A percentile compares a stretch with the other conserved stretches of the same genome.
Evolutionary conservation across 1,140 invertebrate species (phyloP).

Genomic region (Drosophila arawakana): DNA sequence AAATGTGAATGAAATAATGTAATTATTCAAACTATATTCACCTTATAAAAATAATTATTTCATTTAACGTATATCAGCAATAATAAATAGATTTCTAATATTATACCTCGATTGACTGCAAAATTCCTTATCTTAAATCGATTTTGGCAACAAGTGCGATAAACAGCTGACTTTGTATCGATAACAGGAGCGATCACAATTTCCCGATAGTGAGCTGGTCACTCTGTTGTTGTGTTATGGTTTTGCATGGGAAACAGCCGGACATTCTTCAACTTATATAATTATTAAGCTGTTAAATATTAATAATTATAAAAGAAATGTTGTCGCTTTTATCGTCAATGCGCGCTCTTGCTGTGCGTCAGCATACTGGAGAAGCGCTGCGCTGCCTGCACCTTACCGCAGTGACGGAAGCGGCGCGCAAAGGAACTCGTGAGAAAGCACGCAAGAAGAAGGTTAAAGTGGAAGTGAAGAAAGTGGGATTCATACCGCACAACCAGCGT

Average conservation of each 20-base stretch:
- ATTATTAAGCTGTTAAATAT: constrained; percentile 20
- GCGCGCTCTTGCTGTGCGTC: constrained; percentile 65
- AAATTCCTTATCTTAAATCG: neutral
- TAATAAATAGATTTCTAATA: no score
- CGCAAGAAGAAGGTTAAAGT: constrained; percentile 90
- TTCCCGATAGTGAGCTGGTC: constrained; percentile 20
- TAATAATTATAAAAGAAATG: constrained; percentile 63
- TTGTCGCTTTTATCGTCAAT: constrained; percentile 65
- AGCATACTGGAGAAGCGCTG: constrained; percentile 48
- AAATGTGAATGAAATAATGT: no score
- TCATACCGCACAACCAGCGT: constrained; percentile 87
- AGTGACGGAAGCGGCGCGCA: constrained; percentile 88
- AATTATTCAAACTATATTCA: no score
- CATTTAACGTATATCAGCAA: no score
- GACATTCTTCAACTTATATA: constrained; percentile 35
- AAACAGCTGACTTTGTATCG: neutral
- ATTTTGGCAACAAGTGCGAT: neutral
- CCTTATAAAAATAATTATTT: no score
- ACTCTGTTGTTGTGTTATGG: constrained; percentile 33
- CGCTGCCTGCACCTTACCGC: constrained; percentile 81
- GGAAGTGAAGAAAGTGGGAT: constrained; percentile 88
- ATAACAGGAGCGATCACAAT: constrained; percentile 1
- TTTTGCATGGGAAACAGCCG: constrained; percentile 34
- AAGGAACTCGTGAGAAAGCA: constrained; percentile 90
- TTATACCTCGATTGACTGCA: no score